Evolutionary conservation across 2,888 invertebrate species (phyloP).

Genomic region (Ochropacha duplaris): DNA sequence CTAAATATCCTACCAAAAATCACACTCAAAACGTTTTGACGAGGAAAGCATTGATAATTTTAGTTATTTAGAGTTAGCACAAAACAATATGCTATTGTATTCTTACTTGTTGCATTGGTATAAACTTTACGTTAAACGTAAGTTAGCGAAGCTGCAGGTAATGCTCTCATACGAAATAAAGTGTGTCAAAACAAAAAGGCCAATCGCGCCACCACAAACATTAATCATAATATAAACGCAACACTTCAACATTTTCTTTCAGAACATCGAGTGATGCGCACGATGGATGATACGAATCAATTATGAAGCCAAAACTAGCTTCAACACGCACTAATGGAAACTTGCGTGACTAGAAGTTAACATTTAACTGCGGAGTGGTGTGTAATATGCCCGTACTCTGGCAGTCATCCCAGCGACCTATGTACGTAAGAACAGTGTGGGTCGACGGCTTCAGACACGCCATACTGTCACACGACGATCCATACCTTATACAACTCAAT

Average conservation of each 20-base stretch:
- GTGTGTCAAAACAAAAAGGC: background rate
- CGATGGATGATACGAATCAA: conserved; percentile 50
- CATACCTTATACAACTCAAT: conserved; percentile 54
- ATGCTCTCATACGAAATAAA: background rate
- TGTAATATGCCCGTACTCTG: conserved; percentile 83
- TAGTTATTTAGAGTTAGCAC: background rate
- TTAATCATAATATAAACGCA: conserved; percentile 2
- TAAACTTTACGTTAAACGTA: too few species aligned
- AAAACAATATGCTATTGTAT: too few species aligned
- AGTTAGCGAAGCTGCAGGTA: background rate
- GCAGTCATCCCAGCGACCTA: conserved; percentile 84
- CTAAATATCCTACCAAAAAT: too few species aligned
- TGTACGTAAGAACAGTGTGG: conserved; percentile 87
- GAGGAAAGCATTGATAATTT: too few species aligned
- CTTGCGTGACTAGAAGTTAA: conserved; percentile 55
- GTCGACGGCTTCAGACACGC: conserved; percentile 88
- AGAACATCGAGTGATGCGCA: background rate
- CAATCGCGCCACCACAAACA: background rate
- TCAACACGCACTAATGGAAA: conserved; percentile 42
- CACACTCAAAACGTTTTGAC: too few species aligned
- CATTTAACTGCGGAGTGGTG: conserved; percentile 32
- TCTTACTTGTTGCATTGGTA: too few species aligned
- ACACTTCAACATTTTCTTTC: conserved; percentile 1
- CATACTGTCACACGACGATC: conserved; percentile 86
- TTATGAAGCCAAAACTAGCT: conserved; percentile 53